Evolutionary conservation across 2,113 vertebrate genomes (phyloP).

Genomic region (Hippocampus mohnikei): DNA sequence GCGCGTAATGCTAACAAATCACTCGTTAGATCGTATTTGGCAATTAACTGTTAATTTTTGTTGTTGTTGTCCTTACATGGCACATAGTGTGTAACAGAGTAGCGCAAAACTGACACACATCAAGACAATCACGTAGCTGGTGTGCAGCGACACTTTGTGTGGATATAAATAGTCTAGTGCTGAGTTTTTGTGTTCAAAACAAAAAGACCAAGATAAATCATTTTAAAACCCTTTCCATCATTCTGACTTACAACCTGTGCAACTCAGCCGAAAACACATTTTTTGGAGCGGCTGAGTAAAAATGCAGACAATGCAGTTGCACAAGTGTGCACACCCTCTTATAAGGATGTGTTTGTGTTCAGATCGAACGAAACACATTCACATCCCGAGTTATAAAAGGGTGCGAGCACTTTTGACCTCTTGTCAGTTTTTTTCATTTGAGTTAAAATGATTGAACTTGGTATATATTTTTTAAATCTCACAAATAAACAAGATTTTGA

Average conservation of each 20-base stretch:
- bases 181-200: neutral
- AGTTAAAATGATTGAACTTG: neutral
- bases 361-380: too few species aligned
- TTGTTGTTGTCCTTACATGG: constrained; percentile 35
- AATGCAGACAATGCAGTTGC: too few species aligned
- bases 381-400: neutral
- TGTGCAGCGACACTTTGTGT: neutral
- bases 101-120: constrained; percentile 1
- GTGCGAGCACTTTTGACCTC: neutral
- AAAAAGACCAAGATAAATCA: neutral
- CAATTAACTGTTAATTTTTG: constrained; percentile 26
- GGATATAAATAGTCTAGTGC: constrained; percentile 24
- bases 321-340: too few species aligned
- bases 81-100: constrained; percentile 31
- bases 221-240: neutral
- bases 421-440: too few species aligned
- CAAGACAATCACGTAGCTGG: neutral
- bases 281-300: too few species aligned
- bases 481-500: neutral
- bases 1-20: constrained; percentile 8
- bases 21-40: constrained; percentile 58
- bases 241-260: too few species aligned
- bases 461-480: neutral
- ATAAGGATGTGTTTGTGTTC: too few species aligned
- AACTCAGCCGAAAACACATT: too few species aligned